Base-by-base conservation (phyloP, 2,797 vertebrate species). In the Chaetophractus vellerosus region DNA sequence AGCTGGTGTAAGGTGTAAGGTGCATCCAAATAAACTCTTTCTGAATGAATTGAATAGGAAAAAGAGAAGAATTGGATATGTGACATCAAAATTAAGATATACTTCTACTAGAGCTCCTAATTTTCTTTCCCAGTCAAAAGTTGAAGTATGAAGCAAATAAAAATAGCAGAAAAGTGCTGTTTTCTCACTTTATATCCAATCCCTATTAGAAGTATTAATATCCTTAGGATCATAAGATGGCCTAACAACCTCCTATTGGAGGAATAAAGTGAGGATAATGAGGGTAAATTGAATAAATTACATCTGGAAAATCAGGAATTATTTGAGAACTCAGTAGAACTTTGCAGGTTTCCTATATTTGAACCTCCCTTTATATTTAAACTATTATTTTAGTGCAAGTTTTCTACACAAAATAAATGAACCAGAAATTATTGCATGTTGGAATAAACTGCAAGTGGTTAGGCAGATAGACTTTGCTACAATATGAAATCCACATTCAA, bases 371-470 rank as follows among this genome's bases (percentile, higher is more conserved):
- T 96, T 92, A 90, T 85, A 93, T 84, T 96, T 95, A 95, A 95
- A 85, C 80, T 93, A 83, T 86, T 41, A 33, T 93, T 95, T 96
- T 92, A 80, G 59, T 89, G 26, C 92, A 91, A 59, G n/a, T 89
- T 96, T 96, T 88, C 76, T 91, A 84, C 80, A 59, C 92, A 93
- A 97, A 96, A 93, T 94, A 96, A 96, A 96, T 96, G 93, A 92
- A 89, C 82, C 93, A 92, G 91, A 95, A 96, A 93, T 94, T 92
- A 95, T 94, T 93, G 74, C 88, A 93, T 61, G 64, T 94, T 93
- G 45, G 61, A n/a, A 50, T 88, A 24, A 80, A 90, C 33, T 95
- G 31, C 9, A 38, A 94, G 79, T 91, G 74, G 76, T 75, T 31
- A 94, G 88, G 64, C 59, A 91, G 78, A 92, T 50, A 96, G 59